phyloP scores from a whole-genome alignment of 2,797 vertebrate species.

The Allobates femoralis region DNA sequence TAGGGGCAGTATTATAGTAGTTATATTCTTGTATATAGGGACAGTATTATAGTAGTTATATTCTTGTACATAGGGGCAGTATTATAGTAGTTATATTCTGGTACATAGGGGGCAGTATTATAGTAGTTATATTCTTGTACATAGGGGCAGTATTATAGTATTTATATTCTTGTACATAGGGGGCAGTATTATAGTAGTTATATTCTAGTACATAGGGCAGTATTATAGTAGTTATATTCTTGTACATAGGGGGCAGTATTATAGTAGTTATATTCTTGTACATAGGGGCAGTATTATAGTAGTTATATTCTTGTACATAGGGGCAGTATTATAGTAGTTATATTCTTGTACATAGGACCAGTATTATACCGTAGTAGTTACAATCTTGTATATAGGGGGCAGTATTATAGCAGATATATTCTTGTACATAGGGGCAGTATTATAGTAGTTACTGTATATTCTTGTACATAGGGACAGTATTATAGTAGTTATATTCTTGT shows the following conservation, averaged over 20 bases:
- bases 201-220: no score
- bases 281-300: no score
- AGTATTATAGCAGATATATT: not conserved
- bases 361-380: not conserved
- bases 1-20: not conserved
- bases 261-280: no score
- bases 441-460: no score
- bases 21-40: not conserved
- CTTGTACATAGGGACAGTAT: no score
- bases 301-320: no score
- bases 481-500: not conserved
- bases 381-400: not conserved
- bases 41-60: not conserved
- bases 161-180: no score
- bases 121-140: not conserved
- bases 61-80: constrained; percentile 1
- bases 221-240: not conserved
- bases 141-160: not conserved
- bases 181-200: no score
- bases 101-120: not conserved
- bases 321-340: constrained; percentile 17
- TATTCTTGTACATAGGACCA: not conserved
- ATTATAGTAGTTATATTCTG: not conserved
- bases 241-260: not conserved
- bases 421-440: no score